These are phyloP conservation scores for Pangasianodon gigas DNA, from an alignment of 2,113 vertebrate species.

Conservation along the genomic window DNA sequence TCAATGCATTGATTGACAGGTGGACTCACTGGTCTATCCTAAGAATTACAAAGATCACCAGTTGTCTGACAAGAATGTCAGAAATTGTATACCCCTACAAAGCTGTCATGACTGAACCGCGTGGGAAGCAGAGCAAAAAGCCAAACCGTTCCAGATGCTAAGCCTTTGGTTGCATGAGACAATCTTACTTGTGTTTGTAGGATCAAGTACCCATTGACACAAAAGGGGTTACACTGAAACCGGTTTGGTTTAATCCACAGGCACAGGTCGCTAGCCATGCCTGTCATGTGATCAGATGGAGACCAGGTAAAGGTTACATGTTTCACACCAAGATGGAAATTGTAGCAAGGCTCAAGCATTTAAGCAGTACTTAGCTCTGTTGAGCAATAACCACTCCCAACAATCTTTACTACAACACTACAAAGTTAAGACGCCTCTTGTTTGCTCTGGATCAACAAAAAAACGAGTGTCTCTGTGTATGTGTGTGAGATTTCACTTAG, in stretches of 20 bases:
- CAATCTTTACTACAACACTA: neutral
- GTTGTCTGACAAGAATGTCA: neutral
- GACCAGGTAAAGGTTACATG: constrained; percentile 43
- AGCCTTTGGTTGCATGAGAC: neutral
- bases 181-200: constrained; percentile 1
- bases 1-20: neutral
- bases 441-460: constrained; percentile 67
- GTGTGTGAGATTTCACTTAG: constrained; percentile 13
- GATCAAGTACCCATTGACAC: neutral
- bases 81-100: neutral
- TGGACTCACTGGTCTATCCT: neutral
- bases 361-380: constrained; percentile 11
- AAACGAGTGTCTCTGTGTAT: constrained; percentile 51
- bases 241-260: neutral
- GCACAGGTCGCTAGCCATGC: neutral
- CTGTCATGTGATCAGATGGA: constrained; percentile 42
- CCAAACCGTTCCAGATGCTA: constrained; percentile 14
- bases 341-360: constrained; percentile 57
- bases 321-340: constrained; percentile 53
- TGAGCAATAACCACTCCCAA: neutral
- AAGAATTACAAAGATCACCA: neutral
- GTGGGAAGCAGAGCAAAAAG: neutral
- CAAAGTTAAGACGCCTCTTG: constrained; percentile 62
- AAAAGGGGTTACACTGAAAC: neutral
- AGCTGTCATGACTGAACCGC: neutral